Evolutionary conservation across 1,140 invertebrate species (phyloP).

Genomic region (Polyergus mexicanus): DNA sequence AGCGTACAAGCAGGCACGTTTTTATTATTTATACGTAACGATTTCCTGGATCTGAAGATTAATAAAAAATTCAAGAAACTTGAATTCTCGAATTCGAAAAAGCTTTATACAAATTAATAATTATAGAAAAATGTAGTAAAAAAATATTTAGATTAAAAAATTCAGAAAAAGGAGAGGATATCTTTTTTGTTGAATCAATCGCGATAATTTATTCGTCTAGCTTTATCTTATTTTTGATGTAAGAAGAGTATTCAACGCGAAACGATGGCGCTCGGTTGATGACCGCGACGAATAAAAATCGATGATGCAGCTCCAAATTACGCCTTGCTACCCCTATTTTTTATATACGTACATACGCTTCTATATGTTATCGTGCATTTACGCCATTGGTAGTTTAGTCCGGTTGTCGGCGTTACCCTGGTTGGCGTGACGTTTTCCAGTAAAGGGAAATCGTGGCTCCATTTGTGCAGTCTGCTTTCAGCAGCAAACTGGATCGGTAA

Average conservation of each 20-base stretch:
- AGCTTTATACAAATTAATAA: too few species aligned
- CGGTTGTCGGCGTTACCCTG: not conserved
- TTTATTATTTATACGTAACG: not conserved
- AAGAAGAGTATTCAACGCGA: not conserved
- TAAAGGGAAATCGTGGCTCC: conserved; percentile 1
- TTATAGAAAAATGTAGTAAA: too few species aligned
- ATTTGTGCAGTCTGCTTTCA: conserved; percentile 18
- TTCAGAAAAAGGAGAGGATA: not conserved
- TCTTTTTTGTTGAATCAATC: not conserved
- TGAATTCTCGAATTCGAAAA: not conserved
- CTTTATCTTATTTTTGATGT: not conserved
- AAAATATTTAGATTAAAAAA: not conserved
- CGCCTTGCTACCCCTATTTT: not conserved
- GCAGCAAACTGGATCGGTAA: conserved; percentile 14
- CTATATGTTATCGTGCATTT: conserved; percentile 12
- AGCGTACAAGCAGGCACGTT: not conserved
- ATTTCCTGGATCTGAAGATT: not conserved
- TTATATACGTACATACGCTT: not conserved
- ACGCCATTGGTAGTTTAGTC: not conserved
- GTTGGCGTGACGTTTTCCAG: conserved; percentile 14
- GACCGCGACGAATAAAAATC: conserved; percentile 19
- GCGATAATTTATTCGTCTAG: not conserved
- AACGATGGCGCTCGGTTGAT: not conserved
- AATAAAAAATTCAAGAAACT: not conserved
- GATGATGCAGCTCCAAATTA: not conserved